Evolutionary conservation across 30 jellyfish, hydroid and myxozoan genomes (phyloP).

Genomic region (Morbakka virulenta): DNA sequence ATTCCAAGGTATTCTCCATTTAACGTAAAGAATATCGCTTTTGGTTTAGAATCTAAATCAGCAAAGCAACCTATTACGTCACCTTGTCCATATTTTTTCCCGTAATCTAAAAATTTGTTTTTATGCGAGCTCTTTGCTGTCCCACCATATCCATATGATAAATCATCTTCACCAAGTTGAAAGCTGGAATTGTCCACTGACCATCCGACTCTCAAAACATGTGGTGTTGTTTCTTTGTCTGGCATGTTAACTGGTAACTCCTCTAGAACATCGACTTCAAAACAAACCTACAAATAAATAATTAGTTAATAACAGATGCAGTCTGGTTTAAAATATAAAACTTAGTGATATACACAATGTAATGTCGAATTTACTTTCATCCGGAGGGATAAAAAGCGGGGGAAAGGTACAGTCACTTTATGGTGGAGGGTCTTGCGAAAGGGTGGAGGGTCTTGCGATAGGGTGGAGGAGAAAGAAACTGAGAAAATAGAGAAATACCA

Average conservation of each 20-base stretch:
- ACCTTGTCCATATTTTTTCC: conserved; percentile 82
- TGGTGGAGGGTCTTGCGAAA: too few species aligned
- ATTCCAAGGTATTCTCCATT: conserved; percentile 96
- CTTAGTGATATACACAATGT: too few species aligned
- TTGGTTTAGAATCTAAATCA: conserved; percentile 86
- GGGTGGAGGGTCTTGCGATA: too few species aligned
- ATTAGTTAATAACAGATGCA: too few species aligned
- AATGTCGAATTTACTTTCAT: too few species aligned
- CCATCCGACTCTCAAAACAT: conserved; percentile 96
- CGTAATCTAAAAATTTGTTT: conserved; percentile 78
- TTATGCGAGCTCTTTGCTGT: conserved; percentile 84
- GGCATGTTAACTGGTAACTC: conserved; percentile 80
- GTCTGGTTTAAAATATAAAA: too few species aligned
- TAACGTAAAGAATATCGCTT: conserved; percentile 64
- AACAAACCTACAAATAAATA: conserved; percentile 75
- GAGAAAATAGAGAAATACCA: too few species aligned
- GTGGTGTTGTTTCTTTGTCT: conserved; percentile 67
- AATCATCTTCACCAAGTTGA: conserved; percentile 93
- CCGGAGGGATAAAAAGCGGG: too few species aligned
- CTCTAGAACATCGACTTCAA: conserved; percentile 77
- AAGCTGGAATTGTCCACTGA: conserved; percentile 87
- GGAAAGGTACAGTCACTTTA: too few species aligned
- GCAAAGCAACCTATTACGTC: conserved; percentile 78
- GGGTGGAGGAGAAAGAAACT: too few species aligned
- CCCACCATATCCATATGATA: conserved; percentile 99